phyloP scores from a whole-genome alignment of 2,888 invertebrate genomes.

The Meta bourneti region DNA sequence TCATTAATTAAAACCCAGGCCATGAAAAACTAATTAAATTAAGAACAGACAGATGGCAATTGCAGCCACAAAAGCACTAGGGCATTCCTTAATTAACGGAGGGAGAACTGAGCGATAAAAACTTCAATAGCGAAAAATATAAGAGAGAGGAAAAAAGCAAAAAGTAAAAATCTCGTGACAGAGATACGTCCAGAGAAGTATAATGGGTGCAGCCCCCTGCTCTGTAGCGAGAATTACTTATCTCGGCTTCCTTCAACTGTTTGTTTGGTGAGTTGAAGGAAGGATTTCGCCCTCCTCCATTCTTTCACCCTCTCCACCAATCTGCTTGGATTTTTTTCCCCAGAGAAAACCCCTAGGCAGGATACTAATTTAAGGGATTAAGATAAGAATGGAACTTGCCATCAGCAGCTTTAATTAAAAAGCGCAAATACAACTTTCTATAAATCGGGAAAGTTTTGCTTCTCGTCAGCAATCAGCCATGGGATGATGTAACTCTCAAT shows the following conservation, averaged over 20 bases:
- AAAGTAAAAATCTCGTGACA: neutral
- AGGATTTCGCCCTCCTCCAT: neutral
- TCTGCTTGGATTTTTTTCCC: neutral
- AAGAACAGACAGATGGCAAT: neutral
- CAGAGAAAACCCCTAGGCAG: neutral
- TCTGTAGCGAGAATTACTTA: constrained; percentile 1
- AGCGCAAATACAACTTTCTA: neutral
- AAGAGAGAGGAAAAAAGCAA: neutral
- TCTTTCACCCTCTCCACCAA: neutral
- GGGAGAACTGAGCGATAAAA: constrained; percentile 4
- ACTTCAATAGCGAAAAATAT: constrained; percentile 9
- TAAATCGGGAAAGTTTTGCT: too few relatives aligned
- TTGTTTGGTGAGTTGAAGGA: neutral
- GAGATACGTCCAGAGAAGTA: constrained; percentile 2
- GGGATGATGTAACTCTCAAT: too few relatives aligned
- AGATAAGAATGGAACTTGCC: neutral
- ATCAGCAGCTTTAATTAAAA: neutral
- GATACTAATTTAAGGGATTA: constrained; percentile 25
- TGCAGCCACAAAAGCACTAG: neutral
- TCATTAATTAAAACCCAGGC: neutral
- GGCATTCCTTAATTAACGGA: constrained; percentile 42
- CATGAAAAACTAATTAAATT: neutral
- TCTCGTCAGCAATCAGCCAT: too few relatives aligned
- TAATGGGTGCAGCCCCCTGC: neutral
- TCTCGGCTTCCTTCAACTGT: neutral